Evolutionary conservation across 2,888 invertebrate species (phyloP).

Genomic region (Monochamus alternatus): DNA sequence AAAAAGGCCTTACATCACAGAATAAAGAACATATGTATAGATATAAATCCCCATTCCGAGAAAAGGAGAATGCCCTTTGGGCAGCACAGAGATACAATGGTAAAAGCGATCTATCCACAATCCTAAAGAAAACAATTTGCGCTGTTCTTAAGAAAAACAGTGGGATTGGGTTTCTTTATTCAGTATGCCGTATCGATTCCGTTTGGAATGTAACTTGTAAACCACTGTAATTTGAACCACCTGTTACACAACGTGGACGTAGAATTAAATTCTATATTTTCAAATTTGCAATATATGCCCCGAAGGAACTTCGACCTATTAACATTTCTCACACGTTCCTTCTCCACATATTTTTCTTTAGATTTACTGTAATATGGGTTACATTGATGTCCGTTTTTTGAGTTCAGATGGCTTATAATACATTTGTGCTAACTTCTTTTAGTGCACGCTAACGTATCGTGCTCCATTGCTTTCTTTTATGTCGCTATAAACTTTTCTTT

Average conservation of each 20-base stretch:
- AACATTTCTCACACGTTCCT: constrained; percentile 57
- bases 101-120: constrained; percentile 35
- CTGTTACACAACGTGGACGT: constrained; percentile 64
- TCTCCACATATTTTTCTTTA: constrained; percentile 56
- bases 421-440: constrained; percentile 54
- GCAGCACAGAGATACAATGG: neutral
- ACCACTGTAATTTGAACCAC: constrained; percentile 69
- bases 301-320: constrained; percentile 48
- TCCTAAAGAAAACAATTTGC: constrained; percentile 39
- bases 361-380: constrained; percentile 56
- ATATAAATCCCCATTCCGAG: too few species aligned
- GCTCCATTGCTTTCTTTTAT: constrained; percentile 47
- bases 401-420: constrained; percentile 58
- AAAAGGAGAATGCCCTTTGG: too few species aligned
- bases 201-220: constrained; percentile 65
- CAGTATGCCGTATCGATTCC: constrained; percentile 54
- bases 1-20: too few species aligned
- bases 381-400: constrained; percentile 49
- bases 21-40: too few species aligned
- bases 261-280: constrained; percentile 60
- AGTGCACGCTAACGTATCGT: constrained; percentile 46
- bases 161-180: constrained; percentile 21
- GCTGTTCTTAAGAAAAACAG: constrained; percentile 25
- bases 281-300: constrained; percentile 53
- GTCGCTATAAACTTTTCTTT: constrained; percentile 48